Evolutionary conservation across 2,888 invertebrate genomes (phyloP), one percentile per base, ranked within the genome.

Genomic region (Marronus borbonicus): DNA sequence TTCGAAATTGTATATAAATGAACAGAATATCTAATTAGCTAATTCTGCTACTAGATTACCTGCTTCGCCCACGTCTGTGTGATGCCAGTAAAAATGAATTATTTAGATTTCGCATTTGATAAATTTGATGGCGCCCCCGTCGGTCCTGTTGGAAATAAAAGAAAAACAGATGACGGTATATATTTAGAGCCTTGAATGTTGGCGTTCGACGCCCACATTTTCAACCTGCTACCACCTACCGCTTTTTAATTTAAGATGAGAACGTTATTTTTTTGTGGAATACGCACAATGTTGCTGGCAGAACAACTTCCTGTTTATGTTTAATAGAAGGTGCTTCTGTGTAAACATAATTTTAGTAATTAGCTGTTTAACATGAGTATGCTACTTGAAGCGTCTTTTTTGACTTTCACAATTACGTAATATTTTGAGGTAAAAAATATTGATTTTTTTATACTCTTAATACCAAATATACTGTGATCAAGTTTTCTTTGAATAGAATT

Each of bases 131-230:
- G 55, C 20, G 20, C 17, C 20, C 20, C 55, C 17, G 55, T 8
- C 4, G 20, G 17, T 58, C 8, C 8, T 17, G 20, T 20, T 58
- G 55, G 55, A 20, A 58, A 20, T 58, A 24, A 58, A 58, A 58
- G n/a, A 58, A 58, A 24, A 58, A 58, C 20, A 7, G n/a, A 58
- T 24, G 20, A 20, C 17, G 39, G 8, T 20, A 17, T 58, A 20
- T 58, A 20, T 58, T 58, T 20, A 7, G 20, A 20, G 20, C 20
- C 12, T 8, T 44, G 2, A 44, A 44, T 20, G 55, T 17, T 58
- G 8, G 52, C n/a, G 14, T 52, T 52, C 17, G n/a, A 58, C 55
- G 55, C 55, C 55, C 55, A 58, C 55, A 20, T n/a, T n/a, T 52
- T 17, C 24, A 20, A 20, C 8, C 20, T 20, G 7, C 20, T 20